phyloP scores from a whole-genome alignment of 2,888 invertebrate genomes.

The Lasiommata megera region DNA sequence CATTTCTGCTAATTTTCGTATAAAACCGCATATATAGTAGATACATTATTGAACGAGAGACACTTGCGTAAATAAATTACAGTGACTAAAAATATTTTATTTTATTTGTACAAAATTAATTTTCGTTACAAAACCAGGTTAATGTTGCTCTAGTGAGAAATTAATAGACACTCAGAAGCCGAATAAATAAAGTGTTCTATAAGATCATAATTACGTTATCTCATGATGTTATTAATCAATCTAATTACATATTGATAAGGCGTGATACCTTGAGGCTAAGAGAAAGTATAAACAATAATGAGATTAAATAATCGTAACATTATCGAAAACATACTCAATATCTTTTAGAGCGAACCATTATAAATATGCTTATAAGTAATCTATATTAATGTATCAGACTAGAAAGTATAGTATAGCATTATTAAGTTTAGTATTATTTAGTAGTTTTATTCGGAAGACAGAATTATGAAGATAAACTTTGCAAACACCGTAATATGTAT shows the following conservation, averaged over 20 bases:
- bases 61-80: no score
- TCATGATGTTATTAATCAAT: constrained; percentile 31
- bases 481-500: no score
- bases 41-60: no score
- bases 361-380: background rate
- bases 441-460: no score
- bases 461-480: no score
- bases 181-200: constrained; percentile 2
- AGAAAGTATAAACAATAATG: constrained; percentile 14
- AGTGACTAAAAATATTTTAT: no score
- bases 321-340: background rate
- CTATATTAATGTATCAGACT: no score
- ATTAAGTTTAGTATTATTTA: no score
- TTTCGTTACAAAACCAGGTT: background rate
- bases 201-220: constrained; percentile 47
- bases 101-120: background rate
- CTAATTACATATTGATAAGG: constrained; percentile 18
- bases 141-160: background rate
- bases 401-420: no score
- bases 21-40: no score
- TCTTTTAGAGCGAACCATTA: background rate
- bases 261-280: constrained; percentile 14
- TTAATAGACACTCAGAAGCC: background rate
- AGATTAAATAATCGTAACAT: background rate
- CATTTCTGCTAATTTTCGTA: no score